These are phyloP conservation scores for Willowsia nigromaculata DNA, from an alignment of 2,888 invertebrate species.

Conservation along the genomic window DNA sequence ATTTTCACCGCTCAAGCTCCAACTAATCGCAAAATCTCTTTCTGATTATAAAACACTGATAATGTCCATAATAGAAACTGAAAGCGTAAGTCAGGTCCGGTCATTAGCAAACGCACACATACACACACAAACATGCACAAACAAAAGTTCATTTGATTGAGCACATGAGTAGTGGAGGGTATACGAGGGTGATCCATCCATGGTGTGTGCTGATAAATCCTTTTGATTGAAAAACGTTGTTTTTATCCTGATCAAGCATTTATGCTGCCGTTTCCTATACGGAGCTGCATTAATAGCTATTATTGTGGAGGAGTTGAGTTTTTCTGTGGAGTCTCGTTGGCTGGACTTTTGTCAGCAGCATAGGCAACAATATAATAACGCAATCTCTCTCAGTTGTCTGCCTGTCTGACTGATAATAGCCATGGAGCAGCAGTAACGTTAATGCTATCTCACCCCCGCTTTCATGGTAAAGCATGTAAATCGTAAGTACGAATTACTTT, in stretches of 20 bases:
- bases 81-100: slow-evolving; percentile 47
- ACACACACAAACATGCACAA: background rate
- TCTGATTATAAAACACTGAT: slow-evolving; percentile 31
- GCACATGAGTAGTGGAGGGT: background rate
- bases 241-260: slow-evolving; percentile 14
- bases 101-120: slow-evolving; percentile 21
- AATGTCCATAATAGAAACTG: background rate
- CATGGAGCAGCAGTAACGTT: background rate
- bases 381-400: slow-evolving; percentile 51
- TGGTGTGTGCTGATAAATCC: slow-evolving; percentile 23
- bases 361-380: slow-evolving; percentile 9
- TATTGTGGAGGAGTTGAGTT: slow-evolving; percentile 8
- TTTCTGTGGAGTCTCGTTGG: slow-evolving; percentile 42
- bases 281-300: background rate
- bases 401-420: slow-evolving; percentile 43
- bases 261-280: background rate
- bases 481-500: background rate
- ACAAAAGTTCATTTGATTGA: background rate
- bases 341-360: slow-evolving; percentile 43
- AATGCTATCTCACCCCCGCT: slow-evolving; percentile 52
- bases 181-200: background rate
- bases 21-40: slow-evolving; percentile 36
- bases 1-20: background rate
- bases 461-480: background rate
- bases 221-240: slow-evolving; percentile 22